Base-by-base conservation (phyloP, 2,888 invertebrate genomes). In the Caenorhabditis parvicauda region DNA sequence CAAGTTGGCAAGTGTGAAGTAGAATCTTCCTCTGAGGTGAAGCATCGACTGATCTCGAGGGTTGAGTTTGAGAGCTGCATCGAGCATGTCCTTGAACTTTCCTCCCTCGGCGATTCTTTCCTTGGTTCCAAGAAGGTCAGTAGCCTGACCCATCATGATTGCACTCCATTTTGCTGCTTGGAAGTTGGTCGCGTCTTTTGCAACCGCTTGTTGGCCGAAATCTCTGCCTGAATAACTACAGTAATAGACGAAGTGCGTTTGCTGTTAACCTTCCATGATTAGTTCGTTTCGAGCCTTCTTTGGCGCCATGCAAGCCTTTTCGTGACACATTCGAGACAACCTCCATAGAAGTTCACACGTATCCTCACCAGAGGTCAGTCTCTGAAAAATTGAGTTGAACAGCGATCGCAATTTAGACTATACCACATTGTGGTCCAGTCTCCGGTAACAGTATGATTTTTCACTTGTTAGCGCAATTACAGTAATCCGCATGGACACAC, bases 81-180 rank as follows among this genome's bases (percentile, higher is more conserved):
- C 79, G 41, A 79, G 66, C 48, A 64, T 70, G 19, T 70, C 72
- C 59, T 78, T 79, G 64, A 79, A 75, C 29, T 66, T 58, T 49
- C 67, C 75, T 19, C 77, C 79, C 55, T 73, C 65, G 27, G 68
- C 66, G 58, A 80, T 80, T 52, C 70, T 70, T 53, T 80, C 79
- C 56, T 79, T 80, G 7, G 74, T 78, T 17, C 74, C 71, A 48
- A 72, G 37, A 32, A 54, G 64, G 55, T 77, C 77, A 39, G 76
- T 72, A 21, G 64, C 41, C 21, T 65, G 58, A 32, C 79, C 79
- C 43, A 71, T 70, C 22, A 72, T 37, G 29, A 77, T 72, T 12
- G 79, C 77, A 6, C 72, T 68, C 77, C 77, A 80, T 42, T 76
- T 75, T 6, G 74, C 53, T 3, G 69, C 68, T 21, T 66, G 51